These are phyloP conservation scores for Xestia rhomboidea DNA, from an alignment of 2,888 invertebrate genomes.

Conservation along the genomic window DNA sequence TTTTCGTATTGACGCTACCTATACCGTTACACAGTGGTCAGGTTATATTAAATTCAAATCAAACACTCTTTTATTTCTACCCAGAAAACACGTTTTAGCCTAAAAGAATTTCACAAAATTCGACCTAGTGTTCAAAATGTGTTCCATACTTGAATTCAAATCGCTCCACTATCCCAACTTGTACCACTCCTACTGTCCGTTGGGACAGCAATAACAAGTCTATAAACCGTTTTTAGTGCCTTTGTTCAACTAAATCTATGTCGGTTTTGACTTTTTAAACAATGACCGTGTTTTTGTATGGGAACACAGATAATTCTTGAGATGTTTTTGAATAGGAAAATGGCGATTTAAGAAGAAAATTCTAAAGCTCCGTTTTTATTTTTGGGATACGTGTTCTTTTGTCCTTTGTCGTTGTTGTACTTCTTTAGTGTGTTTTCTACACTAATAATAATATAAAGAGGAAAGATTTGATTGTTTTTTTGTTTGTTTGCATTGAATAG, in stretches of 20 bases:
- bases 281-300: conserved; percentile 89
- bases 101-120: neutral
- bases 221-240: conserved; percentile 91
- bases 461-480: too few species aligned
- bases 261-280: conserved; percentile 90
- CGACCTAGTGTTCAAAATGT: neutral
- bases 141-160: neutral
- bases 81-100: neutral
- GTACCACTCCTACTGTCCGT: conserved; percentile 80
- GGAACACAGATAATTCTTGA: conserved; percentile 82
- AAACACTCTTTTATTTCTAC: neutral
- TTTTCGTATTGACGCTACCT: neutral
- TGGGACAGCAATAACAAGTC: conserved; percentile 90
- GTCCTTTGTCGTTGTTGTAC: conserved; percentile 18
- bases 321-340: conserved; percentile 78
- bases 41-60: neutral
- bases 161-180: conserved; percentile 47
- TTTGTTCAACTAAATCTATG: conserved; percentile 90
- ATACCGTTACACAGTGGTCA: neutral
- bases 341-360: conserved; percentile 68
- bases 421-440: neutral
- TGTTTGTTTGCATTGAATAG: too few species aligned
- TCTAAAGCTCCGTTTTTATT: conserved; percentile 44
- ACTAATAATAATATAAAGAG: too few species aligned
- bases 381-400: conserved; percentile 14